These are phyloP conservation scores for Candidula unifasciata DNA, from an alignment of 2,888 invertebrate genomes.

Conservation along the genomic window DNA sequence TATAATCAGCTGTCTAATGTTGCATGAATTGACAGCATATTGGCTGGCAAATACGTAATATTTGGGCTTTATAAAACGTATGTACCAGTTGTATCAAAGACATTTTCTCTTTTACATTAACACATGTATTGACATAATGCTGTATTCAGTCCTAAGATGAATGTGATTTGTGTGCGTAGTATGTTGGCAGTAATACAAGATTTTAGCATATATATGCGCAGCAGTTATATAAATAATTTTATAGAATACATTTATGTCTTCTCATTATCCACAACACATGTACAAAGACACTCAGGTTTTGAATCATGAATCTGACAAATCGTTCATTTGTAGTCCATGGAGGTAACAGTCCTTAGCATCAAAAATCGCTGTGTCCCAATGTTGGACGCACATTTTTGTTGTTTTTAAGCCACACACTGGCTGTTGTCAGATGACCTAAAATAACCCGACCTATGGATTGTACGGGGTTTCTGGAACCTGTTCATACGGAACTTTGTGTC, in stretches of 20 bases:
- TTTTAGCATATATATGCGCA: neutral
- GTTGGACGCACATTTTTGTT: too few species aligned
- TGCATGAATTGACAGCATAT: neutral
- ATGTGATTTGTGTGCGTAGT: slow-evolving; percentile 5
- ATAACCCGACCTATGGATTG: too few species aligned
- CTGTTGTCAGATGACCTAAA: too few species aligned
- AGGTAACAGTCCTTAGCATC: too few species aligned
- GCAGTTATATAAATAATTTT: neutral
- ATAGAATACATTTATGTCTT: neutral
- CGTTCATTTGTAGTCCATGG: too few species aligned
- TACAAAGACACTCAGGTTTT: too few species aligned
- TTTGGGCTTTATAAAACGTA: neutral
- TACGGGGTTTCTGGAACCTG: too few species aligned
- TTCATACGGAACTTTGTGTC: too few species aligned
- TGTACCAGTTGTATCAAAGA: neutral
- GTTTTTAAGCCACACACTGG: too few species aligned
- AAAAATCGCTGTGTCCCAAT: too few species aligned
- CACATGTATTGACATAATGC: too few species aligned
- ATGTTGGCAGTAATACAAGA: neutral
- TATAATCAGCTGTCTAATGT: neutral
- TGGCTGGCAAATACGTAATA: neutral
- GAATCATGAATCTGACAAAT: too few species aligned
- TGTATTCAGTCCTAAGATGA: neutral
- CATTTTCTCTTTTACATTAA: neutral
- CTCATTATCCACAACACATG: neutral